Evolutionary conservation across 2,797 vertebrate species (phyloP), one percentile per base, ranked within the genome.

Genomic region (Falco biarmicus): DNA sequence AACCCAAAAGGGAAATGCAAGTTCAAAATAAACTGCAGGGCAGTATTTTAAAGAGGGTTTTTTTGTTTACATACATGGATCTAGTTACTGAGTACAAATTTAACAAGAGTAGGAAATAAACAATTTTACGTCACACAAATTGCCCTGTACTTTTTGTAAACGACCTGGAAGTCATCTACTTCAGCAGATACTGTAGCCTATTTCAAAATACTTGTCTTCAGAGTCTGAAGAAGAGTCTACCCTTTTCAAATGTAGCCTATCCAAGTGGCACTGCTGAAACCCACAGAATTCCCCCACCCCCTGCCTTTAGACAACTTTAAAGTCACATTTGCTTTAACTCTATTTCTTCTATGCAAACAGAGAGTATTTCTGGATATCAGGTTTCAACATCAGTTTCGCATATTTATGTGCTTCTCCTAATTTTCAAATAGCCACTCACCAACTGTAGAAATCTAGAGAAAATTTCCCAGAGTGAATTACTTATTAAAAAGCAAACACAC

Each of bases 381-480:
- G 61, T 78, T 97, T 92, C 93, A 76, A 59, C 71, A 90, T 39
- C 91, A 32, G 92, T 84, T 93, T 92, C 87, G 84, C 43, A 61
- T 79, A 61, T 87, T 83, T 71, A 12, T 82, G 73, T 65, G 45
- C 89, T 86, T 74, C 94, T 86, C 82, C 84, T 85, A 39, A 89
- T 87, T 90, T 92, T 94, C 86, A 93, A 64, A 53, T 59, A 82
- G 78, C 68, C 28, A 22, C n/a, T 85, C 50, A 84, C 47, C 69
- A 84, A 64, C 2, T 69, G 31, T 43, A 88, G 73, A 81, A 74
- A 92, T 63, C 50, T 45, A 45, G 64, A 83, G 61, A 92, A 87
- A 87, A 92, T 89, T 93, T 96, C 93, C 87, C 79, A 63, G 66
- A 92, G 87, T 73, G 86, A 96, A 95, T 68, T 76, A 90, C 90